phyloP scores from a whole-genome alignment of 2,113 vertebrate genomes.

The Pimephales promelas region DNA sequence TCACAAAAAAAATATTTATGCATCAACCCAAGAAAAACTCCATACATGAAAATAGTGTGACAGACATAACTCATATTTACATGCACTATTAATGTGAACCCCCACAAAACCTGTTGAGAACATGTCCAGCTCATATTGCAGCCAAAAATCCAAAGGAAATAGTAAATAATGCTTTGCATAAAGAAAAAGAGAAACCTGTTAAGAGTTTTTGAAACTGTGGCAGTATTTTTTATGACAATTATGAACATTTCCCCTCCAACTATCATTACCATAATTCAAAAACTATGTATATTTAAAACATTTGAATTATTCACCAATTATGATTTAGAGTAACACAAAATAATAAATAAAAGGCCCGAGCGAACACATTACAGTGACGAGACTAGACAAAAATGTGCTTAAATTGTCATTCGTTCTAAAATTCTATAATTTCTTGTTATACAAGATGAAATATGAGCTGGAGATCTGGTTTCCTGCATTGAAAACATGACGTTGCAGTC shows the following conservation, averaged over 20 bases:
- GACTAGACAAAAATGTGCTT: neutral
- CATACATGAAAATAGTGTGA: neutral
- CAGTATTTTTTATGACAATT: neutral
- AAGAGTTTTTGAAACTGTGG: neutral
- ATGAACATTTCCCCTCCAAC: neutral
- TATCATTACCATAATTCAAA: neutral
- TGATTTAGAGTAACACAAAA: too few species aligned
- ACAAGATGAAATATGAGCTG: neutral
- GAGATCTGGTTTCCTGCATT: neutral
- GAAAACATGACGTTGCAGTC: too few species aligned
- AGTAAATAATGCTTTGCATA: neutral
- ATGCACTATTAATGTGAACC: neutral
- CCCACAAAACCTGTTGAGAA: neutral
- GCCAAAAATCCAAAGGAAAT: neutral
- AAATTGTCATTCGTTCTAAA: neutral
- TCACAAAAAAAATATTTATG: slow-evolving; percentile 3
- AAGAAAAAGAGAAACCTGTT: neutral
- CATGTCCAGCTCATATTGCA: neutral
- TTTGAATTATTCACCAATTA: neutral
- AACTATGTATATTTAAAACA: neutral
- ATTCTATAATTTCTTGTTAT: neutral
- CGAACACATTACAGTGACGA: neutral
- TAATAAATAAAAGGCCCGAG: too few species aligned
- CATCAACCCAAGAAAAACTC: neutral
- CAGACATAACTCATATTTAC: slow-evolving; percentile 29